Evolutionary conservation across 2,888 invertebrate genomes (phyloP).

Genomic region (Andricus curvator): DNA sequence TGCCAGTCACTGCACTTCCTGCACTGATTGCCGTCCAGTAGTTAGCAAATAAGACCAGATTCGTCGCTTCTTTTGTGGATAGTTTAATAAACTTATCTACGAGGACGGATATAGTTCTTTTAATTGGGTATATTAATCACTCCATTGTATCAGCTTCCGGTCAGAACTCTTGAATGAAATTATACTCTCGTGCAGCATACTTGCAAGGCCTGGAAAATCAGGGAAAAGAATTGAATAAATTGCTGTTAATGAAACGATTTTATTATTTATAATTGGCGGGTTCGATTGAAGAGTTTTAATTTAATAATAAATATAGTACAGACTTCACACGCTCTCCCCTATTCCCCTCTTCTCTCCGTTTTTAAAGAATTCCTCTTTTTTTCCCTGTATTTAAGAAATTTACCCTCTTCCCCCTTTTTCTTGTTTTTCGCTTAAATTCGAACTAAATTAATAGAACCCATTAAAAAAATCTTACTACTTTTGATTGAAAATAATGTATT

Average conservation of each 20-base stretch:
- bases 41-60: conserved; percentile 51
- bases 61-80: conserved; percentile 40
- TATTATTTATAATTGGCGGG: not conserved
- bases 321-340: too few relatives aligned
- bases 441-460: too few relatives aligned
- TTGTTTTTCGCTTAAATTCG: too few relatives aligned
- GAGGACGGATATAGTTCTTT: conserved; percentile 27
- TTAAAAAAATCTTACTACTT: too few relatives aligned
- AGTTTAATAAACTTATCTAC: conserved; percentile 31
- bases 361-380: too few relatives aligned
- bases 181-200: not conserved
- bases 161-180: conserved; percentile 13
- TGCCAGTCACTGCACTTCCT: conserved; percentile 76
- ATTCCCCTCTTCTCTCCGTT: too few relatives aligned
- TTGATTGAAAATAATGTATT: too few relatives aligned
- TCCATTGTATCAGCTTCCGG: conserved; percentile 27
- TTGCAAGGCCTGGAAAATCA: not conserved
- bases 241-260: not conserved
- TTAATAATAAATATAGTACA: too few relatives aligned
- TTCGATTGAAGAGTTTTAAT: not conserved
- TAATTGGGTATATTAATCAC: conserved; percentile 34
- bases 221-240: not conserved
- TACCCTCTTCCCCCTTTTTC: too few relatives aligned
- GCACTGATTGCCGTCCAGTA: conserved; percentile 74
- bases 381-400: too few relatives aligned